Base-by-base conservation (phyloP, 2,888 invertebrate genomes). In the Oasisia sp. region DNA sequence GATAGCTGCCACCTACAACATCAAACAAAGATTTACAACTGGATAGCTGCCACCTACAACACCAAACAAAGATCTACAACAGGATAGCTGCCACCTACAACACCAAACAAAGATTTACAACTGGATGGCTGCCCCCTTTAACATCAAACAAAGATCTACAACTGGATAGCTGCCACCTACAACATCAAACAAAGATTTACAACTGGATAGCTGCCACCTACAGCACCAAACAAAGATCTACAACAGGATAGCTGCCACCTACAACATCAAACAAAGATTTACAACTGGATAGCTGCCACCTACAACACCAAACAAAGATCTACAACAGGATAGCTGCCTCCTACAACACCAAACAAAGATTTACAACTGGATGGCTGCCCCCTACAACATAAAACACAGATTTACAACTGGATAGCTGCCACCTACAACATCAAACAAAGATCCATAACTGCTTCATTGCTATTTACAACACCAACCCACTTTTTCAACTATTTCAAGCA, bases 1-100 rank as follows among this genome's bases (percentile, higher is more conserved):
- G n/a, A n/a, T n/a, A 95, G 96, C 90, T 95, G 96, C 92, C 97
- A 95, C 94, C 97, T 97, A 97, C 93, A 98, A 97, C 19, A 97
- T 97, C 93, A 97, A n/a, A n/a, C 97, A 58, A 98, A 96, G 92
- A 98, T 97, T 96, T 97, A 95, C 91, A 96, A 94, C 94, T 97
- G 97, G 91, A 97, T 94, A 91, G 96, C 94, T n/a, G 96, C 96
- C 93, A 96, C 96, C 96, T 96, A 93, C 38, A 58, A 58, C 58
- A 58, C 1, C 58, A 27, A 58, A 12, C 12, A 58, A 58, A 58
- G 58, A 58, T 58, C 58, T 58, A 27, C 58, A 58, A 58, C 14
- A 19, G 19, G 58, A 14, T 58, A 5, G 14, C 8, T 58, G 58
- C 58, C 58, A 9, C 58, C 58, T 58, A 58, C 58, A 58, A 9